Evolutionary conservation across 2,797 vertebrate genomes (phyloP).

Genomic region (Sus cebifrons): DNA sequence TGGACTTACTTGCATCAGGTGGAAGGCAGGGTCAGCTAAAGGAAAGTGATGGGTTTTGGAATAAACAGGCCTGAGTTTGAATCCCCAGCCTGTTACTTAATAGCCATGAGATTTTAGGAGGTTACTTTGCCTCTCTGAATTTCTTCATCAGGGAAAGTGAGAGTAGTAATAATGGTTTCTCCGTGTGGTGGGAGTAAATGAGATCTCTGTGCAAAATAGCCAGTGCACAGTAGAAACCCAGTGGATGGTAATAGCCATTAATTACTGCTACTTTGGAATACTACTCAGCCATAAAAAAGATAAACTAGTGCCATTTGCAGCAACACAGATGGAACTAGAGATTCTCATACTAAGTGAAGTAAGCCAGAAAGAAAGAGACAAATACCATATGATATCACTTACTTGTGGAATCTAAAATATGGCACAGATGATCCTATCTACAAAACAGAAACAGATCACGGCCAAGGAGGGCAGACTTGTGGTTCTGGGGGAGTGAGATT

Average conservation of each 20-base stretch:
- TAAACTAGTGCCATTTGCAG: too few relatives aligned
- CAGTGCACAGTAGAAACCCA: background rate
- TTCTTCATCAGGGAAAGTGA: background rate
- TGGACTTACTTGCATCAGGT: background rate
- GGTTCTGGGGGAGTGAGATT: too few relatives aligned
- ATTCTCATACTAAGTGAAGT: too few relatives aligned
- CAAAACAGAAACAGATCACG: too few relatives aligned
- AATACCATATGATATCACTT: too few relatives aligned
- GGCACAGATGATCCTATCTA: too few relatives aligned
- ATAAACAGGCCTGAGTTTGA: background rate
- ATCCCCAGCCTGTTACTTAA: background rate
- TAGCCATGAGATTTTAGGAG: conserved; percentile 15
- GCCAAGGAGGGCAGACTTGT: too few relatives aligned
- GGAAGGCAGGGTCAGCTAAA: background rate
- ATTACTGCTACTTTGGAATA: background rate
- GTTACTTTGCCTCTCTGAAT: conserved; percentile 17
- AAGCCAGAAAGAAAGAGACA: too few relatives aligned
- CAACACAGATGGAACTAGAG: too few relatives aligned
- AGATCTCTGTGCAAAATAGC: conserved; percentile 1
- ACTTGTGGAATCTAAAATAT: too few relatives aligned
- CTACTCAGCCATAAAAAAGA: too few relatives aligned
- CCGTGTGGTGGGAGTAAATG: conserved; percentile 9
- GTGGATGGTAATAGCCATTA: background rate
- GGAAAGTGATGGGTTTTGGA: background rate
- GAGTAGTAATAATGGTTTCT: background rate